phyloP scores from a whole-genome alignment of 1,140 invertebrate species.

The Acromyrmex heyeri region DNA sequence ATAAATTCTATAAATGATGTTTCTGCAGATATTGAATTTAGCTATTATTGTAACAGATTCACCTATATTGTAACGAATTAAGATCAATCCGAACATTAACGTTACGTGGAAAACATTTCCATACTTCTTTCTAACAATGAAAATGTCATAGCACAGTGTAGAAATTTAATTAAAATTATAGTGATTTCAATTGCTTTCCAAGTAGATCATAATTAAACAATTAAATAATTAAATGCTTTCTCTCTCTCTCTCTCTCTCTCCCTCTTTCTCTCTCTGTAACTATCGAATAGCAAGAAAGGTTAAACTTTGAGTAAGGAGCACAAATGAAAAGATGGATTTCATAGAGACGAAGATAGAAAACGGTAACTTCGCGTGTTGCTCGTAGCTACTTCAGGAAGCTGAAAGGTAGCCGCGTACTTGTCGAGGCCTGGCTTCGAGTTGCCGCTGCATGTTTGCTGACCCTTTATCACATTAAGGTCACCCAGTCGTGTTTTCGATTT shows the following conservation, averaged over 20 bases:
- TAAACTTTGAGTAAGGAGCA: constrained; percentile 39
- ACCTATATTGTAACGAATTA: not conserved
- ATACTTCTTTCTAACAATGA: not conserved
- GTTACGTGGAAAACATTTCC: not conserved
- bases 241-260: not conserved
- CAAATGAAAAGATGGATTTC: constrained; percentile 14
- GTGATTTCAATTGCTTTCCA: constrained; percentile 5
- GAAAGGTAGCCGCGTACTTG: constrained; percentile 61
- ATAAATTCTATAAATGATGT: not conserved
- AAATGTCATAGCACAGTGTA: not conserved
- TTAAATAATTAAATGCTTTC: constrained; percentile 15
- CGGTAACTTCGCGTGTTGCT: constrained; percentile 59
- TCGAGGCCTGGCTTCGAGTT: constrained; percentile 40
- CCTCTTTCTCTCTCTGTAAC: not conserved
- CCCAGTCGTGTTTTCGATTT: constrained; percentile 36
- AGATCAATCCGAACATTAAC: not conserved
- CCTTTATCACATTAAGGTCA: constrained; percentile 57
- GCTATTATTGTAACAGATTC: not conserved
- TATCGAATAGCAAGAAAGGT: constrained; percentile 39
- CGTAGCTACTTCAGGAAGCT: constrained; percentile 60
- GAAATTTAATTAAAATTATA: constrained; percentile 28
- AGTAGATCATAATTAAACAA: constrained; percentile 35
- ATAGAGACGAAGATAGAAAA: constrained; percentile 46
- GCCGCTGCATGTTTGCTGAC: constrained; percentile 59
- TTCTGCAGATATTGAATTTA: not conserved